Conservation (phyloP, 2,797 vertebrate species). For the Pteropus rufus region DNA sequence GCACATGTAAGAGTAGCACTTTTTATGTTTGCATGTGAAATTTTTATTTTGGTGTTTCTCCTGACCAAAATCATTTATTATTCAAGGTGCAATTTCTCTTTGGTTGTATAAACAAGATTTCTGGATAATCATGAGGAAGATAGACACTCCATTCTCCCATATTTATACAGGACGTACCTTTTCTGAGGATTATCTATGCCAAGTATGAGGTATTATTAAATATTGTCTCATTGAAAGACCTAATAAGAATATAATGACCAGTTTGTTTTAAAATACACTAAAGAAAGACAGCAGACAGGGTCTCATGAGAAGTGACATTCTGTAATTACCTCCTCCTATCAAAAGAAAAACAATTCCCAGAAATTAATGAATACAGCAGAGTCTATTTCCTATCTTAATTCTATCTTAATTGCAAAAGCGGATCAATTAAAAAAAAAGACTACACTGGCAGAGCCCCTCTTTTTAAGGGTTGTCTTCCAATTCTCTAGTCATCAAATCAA, state of each 20-base stretch:
- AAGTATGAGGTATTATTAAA: neutral
- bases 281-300: conserved; percentile 55
- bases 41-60: neutral
- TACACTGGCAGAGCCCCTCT: conserved; percentile 67
- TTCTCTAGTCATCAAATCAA: conserved; percentile 70
- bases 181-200: neutral
- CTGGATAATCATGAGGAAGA: neutral
- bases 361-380: conserved; percentile 82
- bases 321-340: conserved; percentile 80
- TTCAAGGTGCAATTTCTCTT: conserved; percentile 21
- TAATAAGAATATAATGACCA: conserved; percentile 44
- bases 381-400: conserved; percentile 82
- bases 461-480: conserved; percentile 67
- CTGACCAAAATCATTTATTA: conserved; percentile 15
- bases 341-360: conserved; percentile 81
- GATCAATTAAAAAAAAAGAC: conserved; percentile 79
- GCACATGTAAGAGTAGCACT: neutral
- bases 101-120: neutral
- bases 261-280: conserved; percentile 46
- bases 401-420: conserved; percentile 83
- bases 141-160: neutral
- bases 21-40: neutral
- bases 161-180: neutral
- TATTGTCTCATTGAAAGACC: neutral
- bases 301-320: conserved; percentile 73